phyloP scores from a whole-genome alignment of 2,113 vertebrate species.

The Cettia cetti region DNA sequence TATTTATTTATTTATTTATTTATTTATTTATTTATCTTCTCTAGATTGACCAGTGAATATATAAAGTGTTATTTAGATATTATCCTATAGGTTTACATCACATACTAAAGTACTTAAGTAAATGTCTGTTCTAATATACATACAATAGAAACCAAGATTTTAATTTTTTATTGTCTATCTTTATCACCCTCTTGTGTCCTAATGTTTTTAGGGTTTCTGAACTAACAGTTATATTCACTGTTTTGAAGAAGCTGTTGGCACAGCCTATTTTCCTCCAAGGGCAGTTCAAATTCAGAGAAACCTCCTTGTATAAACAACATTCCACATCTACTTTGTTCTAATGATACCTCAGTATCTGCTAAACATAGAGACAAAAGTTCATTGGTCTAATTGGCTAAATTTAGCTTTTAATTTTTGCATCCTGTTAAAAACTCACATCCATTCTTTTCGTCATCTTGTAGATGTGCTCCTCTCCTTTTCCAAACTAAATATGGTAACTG shows the following conservation, averaged over 20 bases:
- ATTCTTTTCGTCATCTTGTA: background rate
- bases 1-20: background rate
- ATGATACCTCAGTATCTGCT: background rate
- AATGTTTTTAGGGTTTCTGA: background rate
- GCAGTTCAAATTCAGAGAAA: background rate
- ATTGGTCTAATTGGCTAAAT: constrained; percentile 23
- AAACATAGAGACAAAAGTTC: background rate
- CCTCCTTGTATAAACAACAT: background rate
- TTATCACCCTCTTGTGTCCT: background rate
- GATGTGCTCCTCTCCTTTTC: background rate
- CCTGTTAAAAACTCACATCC: background rate
- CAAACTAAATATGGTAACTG: background rate
- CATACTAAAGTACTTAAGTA: background rate
- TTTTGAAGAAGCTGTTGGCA: background rate
- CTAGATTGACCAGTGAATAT: background rate
- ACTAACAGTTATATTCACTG: background rate
- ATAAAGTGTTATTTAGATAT: background rate
- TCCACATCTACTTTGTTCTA: constrained; percentile 11
- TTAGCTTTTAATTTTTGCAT: background rate
- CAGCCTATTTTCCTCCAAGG: background rate
- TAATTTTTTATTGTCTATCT: background rate
- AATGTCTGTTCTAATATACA: background rate
- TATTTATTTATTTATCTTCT: background rate
- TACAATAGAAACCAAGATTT: background rate
- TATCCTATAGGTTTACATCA: background rate